Evolutionary conservation across 2,888 invertebrate genomes (phyloP), one percentile per base, ranked within the genome.

Genomic region (Beris morrisii): DNA sequence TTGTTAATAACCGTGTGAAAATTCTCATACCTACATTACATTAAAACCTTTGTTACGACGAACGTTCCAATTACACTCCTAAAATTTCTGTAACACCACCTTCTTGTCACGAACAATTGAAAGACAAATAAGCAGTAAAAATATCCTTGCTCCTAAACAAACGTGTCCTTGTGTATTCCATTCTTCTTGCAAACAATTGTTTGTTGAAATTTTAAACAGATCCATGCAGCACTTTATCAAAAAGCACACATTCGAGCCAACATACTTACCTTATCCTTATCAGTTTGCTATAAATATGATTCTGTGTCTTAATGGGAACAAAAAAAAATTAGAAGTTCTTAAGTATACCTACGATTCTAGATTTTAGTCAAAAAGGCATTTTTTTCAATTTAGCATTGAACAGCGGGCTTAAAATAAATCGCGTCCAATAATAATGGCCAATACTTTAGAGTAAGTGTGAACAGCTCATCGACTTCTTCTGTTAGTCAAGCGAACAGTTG

Each of bases 1-100:
- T 13, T 5, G 15, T 38, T 43, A 43, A 43, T 56, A 56, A 56
- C 55, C 55, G 55, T 56, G 55, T 56, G 55, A 56, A 56, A 56
- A 38, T 56, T 43, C n/a, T n/a, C 55, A 56, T 54, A 54, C 11
- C 31, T 9, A 4, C 31, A n/a, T 31, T 31, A 12, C 22, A 22
- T 22, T 28, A 52, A 5, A 11, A 5, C 52, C 11, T 52, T 7
- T 50, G 12, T 28, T 15, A 13, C 52, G 12, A 7, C 4, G 15
- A 52, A 52, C 5, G 7, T 54, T 32, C 54, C 32, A 22, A 31
- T 54, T 56, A 43, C 38, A 38, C 38, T 13, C 5, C 5, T 56
- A 9, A 56, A 56, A 56, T 38, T 56, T 13, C 38, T 38, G 4
- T 53, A 56, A 38, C 55, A 56, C 43, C 43, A 56, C 53, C 31